These are phyloP conservation scores for Neosalanx taihuensis DNA, from an alignment of 2,797 vertebrate genomes.

Conservation along the genomic window DNA sequence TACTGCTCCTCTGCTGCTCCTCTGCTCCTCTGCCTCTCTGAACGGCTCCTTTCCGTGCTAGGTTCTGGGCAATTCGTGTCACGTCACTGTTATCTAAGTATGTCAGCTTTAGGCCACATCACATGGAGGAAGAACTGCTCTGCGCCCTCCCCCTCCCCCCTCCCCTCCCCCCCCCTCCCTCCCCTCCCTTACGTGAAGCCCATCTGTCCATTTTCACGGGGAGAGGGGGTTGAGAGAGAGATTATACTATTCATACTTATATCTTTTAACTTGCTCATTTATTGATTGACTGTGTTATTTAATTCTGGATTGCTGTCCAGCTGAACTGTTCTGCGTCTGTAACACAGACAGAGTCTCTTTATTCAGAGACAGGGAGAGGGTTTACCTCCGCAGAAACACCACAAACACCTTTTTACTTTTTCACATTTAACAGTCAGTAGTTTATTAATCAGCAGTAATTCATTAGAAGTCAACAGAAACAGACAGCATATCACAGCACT, in stretches of 20 bases:
- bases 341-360: too few species aligned
- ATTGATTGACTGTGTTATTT: too few species aligned
- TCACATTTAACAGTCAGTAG: slow-evolving; percentile 38
- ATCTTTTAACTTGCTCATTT: too few species aligned
- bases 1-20: background rate
- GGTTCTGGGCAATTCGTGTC: background rate
- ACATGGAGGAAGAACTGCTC: too few species aligned
- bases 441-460: slow-evolving; percentile 62
- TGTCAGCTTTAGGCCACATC: background rate
- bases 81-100: background rate
- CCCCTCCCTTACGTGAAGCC: slow-evolving; percentile 15
- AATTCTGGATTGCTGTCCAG: too few species aligned
- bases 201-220: background rate
- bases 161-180: slow-evolving; percentile 16
- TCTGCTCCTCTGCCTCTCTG: too few species aligned
- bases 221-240: background rate
- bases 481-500: too few species aligned
- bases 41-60: background rate
- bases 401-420: background rate
- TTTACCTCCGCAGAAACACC: background rate
- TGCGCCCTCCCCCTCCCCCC: background rate
- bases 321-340: too few species aligned
- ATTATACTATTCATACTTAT: background rate
- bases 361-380: too few species aligned
- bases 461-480: slow-evolving; percentile 22